These are phyloP conservation scores for Xylota segnis DNA, from an alignment of 2,888 invertebrate genomes.

Conservation along the genomic window DNA sequence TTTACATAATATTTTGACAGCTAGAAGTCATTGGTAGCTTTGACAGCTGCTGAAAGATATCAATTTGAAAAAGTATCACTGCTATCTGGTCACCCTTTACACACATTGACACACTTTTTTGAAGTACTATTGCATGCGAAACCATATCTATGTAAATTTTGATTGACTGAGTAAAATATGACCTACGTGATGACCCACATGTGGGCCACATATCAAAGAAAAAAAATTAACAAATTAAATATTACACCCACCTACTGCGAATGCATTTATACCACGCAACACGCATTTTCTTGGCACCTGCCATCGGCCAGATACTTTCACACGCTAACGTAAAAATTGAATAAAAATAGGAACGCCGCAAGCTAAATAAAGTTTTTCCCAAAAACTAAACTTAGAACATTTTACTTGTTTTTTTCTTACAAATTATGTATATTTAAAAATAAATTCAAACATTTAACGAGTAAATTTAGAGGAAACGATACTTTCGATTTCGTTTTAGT, in stretches of 20 bases:
- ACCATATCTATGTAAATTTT: too few species aligned
- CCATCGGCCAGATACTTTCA: conserved; percentile 26
- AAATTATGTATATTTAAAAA: conserved; percentile 58
- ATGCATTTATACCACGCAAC: conserved; percentile 62
- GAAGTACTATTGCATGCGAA: too few species aligned
- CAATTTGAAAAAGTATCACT: too few species aligned
- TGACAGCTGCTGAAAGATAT: too few species aligned
- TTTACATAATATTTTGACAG: too few species aligned
- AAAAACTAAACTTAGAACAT: conserved; percentile 46
- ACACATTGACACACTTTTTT: too few species aligned
- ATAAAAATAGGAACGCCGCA: conserved; percentile 42
- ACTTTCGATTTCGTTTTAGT: conserved; percentile 58
- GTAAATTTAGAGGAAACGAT: conserved; percentile 37
- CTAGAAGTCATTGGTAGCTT: too few species aligned
- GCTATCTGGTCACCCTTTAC: too few species aligned
- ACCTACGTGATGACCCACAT: conserved; percentile 21
- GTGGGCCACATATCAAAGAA: conserved; percentile 52
- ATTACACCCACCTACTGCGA: conserved; percentile 26
- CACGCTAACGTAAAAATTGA: conserved; percentile 9
- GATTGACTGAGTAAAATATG: too few species aligned
- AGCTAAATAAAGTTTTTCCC: conserved; percentile 56
- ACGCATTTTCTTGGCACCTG: conserved; percentile 61
- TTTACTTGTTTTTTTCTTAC: conserved; percentile 38
- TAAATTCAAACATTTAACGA: conserved; percentile 34
- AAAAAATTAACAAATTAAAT: conserved; percentile 8